Conservation (phyloP, 2,113 vertebrate species). For the Corydoras maculifer region DNA sequence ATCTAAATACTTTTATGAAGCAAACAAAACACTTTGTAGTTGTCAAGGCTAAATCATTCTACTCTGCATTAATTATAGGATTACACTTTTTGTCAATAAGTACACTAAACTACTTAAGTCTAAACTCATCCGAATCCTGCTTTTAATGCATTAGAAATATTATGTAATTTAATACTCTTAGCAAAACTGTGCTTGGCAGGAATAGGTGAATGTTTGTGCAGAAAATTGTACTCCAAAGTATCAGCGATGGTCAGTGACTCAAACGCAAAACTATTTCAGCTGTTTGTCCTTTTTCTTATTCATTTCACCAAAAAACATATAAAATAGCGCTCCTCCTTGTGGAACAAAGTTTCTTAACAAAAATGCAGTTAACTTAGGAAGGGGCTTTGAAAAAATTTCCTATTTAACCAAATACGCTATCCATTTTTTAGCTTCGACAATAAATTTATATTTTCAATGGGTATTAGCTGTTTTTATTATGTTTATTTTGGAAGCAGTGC, state of each 20-base stretch:
- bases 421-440: too few relatives aligned
- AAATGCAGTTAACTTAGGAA: not conserved
- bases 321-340: not conserved
- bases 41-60: too few relatives aligned
- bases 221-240: conserved; percentile 8
- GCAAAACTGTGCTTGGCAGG: conserved; percentile 22
- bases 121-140: conserved; percentile 4
- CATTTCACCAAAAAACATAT: not conserved
- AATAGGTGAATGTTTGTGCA: conserved; percentile 12
- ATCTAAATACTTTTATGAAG: too few relatives aligned
- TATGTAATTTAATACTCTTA: conserved; percentile 21
- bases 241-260: conserved; percentile 13
- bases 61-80: too few relatives aligned
- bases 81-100: too few relatives aligned
- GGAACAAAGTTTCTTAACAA: conserved; percentile 10
- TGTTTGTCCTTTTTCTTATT: not conserved
- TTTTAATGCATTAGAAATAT: conserved; percentile 15
- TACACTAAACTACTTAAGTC: not conserved
- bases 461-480: not conserved
- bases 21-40: too few relatives aligned
- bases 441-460: too few relatives aligned
- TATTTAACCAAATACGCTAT: not conserved
- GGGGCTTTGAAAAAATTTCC: not conserved
- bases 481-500: not conserved
- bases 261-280: conserved; percentile 10